phyloP scores from a whole-genome alignment of 64 coral and sea anemone genomes.

The Astreopora myriophthalma region DNA sequence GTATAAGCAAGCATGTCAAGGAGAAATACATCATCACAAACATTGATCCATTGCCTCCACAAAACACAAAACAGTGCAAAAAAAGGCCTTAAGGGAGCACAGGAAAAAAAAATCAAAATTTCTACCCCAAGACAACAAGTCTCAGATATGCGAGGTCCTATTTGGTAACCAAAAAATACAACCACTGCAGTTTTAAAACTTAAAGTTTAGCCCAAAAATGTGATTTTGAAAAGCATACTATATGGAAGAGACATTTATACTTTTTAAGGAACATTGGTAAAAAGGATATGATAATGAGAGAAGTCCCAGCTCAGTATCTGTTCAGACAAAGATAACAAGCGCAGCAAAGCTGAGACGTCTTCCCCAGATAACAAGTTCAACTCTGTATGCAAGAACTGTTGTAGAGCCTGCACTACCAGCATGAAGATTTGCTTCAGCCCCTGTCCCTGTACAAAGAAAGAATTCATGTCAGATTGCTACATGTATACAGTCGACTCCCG shows the following conservation, averaged over 20 bases:
- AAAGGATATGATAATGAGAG: conserved; percentile 94
- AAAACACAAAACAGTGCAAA: too few relatives aligned
- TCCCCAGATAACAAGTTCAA: conserved; percentile 29
- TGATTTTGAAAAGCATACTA: too few relatives aligned
- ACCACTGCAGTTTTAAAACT: too few relatives aligned
- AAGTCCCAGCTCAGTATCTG: conserved; percentile 92
- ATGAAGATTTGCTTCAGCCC: conserved; percentile 44
- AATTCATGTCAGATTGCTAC: neutral
- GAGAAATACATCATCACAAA: neutral
- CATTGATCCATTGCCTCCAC: neutral
- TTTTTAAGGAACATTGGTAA: too few relatives aligned
- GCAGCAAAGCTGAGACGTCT: conserved; percentile 61
- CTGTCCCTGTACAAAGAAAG: neutral
- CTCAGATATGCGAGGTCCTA: too few relatives aligned
- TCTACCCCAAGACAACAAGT: too few relatives aligned
- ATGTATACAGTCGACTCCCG: too few relatives aligned
- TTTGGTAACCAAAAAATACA: too few relatives aligned
- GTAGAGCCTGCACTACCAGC: conserved; percentile 44
- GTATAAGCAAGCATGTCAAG: conserved; percentile 48
- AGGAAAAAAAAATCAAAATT: too few relatives aligned
- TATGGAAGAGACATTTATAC: too few relatives aligned
- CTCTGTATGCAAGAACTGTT: conserved; percentile 20
- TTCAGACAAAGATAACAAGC: conserved; percentile 84
- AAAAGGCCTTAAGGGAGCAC: too few relatives aligned
- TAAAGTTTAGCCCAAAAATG: too few relatives aligned